Conservation (phyloP, 2,113 vertebrate species). For the Aldabrachelys gigantea region DNA sequence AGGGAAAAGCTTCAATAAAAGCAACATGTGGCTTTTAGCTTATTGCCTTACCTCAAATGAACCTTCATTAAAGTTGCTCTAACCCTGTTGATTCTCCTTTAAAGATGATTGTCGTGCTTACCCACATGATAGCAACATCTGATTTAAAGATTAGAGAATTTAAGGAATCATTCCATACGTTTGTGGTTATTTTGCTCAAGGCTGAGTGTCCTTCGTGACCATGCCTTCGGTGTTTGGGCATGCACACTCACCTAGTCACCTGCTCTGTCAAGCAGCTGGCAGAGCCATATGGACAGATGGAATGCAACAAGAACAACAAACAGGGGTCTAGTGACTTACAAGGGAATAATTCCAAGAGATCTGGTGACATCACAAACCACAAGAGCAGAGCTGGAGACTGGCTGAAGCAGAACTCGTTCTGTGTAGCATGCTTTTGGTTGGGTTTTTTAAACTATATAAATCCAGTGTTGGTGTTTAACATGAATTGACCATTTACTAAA, state of each 20-base stretch:
- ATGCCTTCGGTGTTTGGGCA: fast-evolving
- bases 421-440: neutral
- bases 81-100: constrained; percentile 19
- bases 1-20: constrained; percentile 59
- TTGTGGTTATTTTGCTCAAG: neutral
- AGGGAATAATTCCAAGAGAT: neutral
- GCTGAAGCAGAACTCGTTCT: constrained; percentile 1
- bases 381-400: neutral
- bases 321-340: neutral
- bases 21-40: constrained; percentile 70
- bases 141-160: neutral
- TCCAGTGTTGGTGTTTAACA: neutral
- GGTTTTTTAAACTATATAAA: constrained; percentile 43
- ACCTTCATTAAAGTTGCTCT: constrained; percentile 25
- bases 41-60: constrained; percentile 60
- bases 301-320: neutral
- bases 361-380: constrained; percentile 7
- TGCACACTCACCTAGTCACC: neutral
- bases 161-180: fast-evolving
- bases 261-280: neutral
- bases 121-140: neutral
- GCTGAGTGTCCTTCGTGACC: neutral
- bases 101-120: neutral
- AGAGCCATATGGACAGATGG: neutral
- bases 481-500: too few species aligned